Percentiles rank a stretch among this genome's conserved stretches.
phyloP scores from a whole-genome alignment of 2,113 vertebrate genomes.

The Sorex fumeus region DNA sequence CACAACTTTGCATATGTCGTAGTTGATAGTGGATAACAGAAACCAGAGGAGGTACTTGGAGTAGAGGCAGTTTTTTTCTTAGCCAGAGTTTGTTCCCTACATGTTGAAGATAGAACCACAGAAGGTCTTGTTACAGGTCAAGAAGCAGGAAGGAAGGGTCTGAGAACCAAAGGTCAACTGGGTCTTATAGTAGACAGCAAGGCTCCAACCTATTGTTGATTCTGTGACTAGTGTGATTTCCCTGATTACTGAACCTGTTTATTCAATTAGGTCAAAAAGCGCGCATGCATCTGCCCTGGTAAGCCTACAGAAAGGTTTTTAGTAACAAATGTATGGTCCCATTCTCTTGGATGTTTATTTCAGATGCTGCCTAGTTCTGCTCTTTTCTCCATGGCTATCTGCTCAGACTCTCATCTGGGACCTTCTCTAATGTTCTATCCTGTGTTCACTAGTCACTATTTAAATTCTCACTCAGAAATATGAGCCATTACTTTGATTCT shows the following conservation, averaged over 20 bases:
- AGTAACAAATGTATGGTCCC: not conserved
- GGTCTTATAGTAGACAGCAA: conserved; percentile 69
- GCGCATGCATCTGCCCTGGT: not conserved
- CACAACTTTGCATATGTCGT: conserved; percentile 40
- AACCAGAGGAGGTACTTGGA: conserved; percentile 44
- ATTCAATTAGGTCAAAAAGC: conserved; percentile 48
- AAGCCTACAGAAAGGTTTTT: not conserved
- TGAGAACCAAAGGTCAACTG: conserved; percentile 30
- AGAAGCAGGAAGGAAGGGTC: conserved; percentile 73
- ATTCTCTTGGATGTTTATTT: not conserved
- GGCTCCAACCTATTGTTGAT: conserved; percentile 77
- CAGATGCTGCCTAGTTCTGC: not conserved
- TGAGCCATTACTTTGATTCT: not conserved
- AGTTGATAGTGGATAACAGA: conserved; percentile 63
- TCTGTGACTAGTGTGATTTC: conserved; percentile 69
- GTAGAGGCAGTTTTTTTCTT: conserved; percentile 42
- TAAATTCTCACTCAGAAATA: not conserved
- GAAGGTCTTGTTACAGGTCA: conserved; percentile 68
- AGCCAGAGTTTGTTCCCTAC: conserved; percentile 30
- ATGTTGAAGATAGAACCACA: conserved; percentile 49
- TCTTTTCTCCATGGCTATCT: not conserved
- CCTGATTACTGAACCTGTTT: conserved; percentile 64
- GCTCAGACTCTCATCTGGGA: not conserved
- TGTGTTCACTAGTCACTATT: not conserved
- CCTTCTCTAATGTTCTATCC: not conserved